phyloP scores from a whole-genome alignment of 2,113 vertebrate species.

The Merops nubicus region DNA sequence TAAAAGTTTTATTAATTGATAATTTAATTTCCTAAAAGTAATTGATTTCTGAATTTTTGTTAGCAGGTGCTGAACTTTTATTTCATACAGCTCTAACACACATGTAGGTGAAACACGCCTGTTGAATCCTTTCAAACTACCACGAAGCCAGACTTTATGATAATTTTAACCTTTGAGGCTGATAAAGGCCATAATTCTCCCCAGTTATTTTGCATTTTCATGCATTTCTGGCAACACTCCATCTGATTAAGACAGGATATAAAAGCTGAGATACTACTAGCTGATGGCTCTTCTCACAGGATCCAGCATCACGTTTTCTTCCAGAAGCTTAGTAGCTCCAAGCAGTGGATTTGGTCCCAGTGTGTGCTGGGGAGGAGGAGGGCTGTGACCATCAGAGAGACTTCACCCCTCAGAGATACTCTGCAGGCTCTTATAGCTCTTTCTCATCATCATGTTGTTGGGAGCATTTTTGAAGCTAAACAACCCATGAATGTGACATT shows the following conservation, averaged over 20 bases:
- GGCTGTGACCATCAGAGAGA: fast-evolving
- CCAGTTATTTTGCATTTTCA: background rate
- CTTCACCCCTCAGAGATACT: background rate
- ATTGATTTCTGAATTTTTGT: background rate
- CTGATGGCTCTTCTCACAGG: background rate
- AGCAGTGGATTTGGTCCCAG: background rate
- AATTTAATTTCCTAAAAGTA: background rate
- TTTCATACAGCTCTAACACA: background rate
- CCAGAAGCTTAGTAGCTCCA: background rate
- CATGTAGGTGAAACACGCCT: background rate
- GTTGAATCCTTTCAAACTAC: background rate
- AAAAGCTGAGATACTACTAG: background rate
- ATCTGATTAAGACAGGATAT: background rate
- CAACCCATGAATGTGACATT: fast-evolving
- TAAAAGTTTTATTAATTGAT: background rate
- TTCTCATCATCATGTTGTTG: background rate
- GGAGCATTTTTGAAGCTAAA: background rate
- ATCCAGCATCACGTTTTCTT: background rate
- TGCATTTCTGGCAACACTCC: background rate
- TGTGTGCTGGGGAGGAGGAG: background rate
- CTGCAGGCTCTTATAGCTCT: background rate
- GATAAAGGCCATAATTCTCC: background rate
- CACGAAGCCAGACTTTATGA: background rate
- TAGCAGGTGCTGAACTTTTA: background rate
- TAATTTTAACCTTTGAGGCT: background rate